Evolutionary conservation across 2,888 invertebrate species (phyloP).

Genomic region (Entomobrya proxima): DNA sequence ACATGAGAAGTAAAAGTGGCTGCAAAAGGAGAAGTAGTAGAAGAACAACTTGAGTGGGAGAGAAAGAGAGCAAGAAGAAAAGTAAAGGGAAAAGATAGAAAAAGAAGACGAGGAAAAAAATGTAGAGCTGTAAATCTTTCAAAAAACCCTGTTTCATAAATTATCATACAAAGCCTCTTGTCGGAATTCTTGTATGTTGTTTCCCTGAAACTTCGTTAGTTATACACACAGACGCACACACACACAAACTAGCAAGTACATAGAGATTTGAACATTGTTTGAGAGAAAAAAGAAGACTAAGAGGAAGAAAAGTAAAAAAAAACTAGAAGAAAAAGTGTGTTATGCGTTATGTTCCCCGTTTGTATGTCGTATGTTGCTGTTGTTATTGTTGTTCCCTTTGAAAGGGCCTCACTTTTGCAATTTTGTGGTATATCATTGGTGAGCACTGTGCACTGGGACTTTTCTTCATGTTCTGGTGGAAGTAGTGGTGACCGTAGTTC

Average conservation of each 20-base stretch:
- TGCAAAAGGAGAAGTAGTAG: background rate
- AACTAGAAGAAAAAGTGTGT: constrained; percentile 39
- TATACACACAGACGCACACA: constrained; percentile 8
- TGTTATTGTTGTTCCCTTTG: constrained; percentile 26
- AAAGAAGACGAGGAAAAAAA: constrained; percentile 57
- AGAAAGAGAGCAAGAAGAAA: background rate
- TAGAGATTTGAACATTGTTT: constrained; percentile 34
- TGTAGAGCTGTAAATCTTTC: constrained; percentile 74
- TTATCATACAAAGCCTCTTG: constrained; percentile 74
- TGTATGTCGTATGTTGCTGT: background rate
- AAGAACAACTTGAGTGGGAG: background rate
- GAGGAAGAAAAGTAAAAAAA: background rate
- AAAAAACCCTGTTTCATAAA: constrained; percentile 75
- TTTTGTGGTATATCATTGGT: background rate
- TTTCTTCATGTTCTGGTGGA: too few species aligned
- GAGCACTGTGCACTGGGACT: background rate
- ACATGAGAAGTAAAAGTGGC: background rate
- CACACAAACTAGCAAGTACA: background rate
- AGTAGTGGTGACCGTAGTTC: background rate
- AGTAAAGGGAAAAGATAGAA: constrained; percentile 27
- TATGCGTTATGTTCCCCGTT: constrained; percentile 27
- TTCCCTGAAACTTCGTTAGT: constrained; percentile 51
- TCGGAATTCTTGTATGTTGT: constrained; percentile 68
- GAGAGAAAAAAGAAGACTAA: background rate
- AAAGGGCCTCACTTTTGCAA: constrained; percentile 2